Base-by-base conservation (phyloP, 92 coral and sea anemone species). In the Bergia puertoricense region DNA sequence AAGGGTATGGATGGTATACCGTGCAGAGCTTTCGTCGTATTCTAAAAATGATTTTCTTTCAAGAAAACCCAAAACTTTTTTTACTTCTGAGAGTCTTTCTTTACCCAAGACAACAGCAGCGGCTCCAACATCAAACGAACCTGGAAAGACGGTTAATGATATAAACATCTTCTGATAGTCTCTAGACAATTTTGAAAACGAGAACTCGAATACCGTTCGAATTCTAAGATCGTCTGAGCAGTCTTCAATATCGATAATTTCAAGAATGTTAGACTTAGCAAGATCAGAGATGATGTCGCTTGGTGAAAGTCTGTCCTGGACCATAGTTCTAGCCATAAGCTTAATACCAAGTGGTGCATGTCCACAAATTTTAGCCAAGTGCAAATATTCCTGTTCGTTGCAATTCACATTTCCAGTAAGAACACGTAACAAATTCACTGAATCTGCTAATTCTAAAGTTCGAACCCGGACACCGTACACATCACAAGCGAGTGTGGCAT, bases 321-420 rank as follows among this genome's bases (percentile, higher is more conserved):
- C 5, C 18, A 77, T 77, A n/a, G 8, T 9, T 11, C 11, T 23
- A 1, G 81, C 81, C 62, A 77, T 44, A 23, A 77, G 81, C 30
- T 42, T 41, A 22, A 77, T 4, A 77, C 16, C 81, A 44, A 80
- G 72, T 62, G 85, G 85, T 1, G 72, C 48, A 39, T 80, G 71
- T 3, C 73, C 85, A 37, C 85, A 80, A 4, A 18, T 18, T 30
- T 50, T 79, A 15, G 40, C 67, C 62, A 79, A 79, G 13, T 79
- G 1, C 16, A 14, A 50, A 38, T 7, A 36, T 0, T 79, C 68
- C 42, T 51, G 67, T 79, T 51, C 69, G 1, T 16, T 43, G 18
- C 81, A 77, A 43, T 1, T n/a, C 38, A 71, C 0, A 5, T 20
- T 13, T 9, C 44, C 22, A 7, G 83, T 23, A 51, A 79, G 83